phyloP scores from a whole-genome alignment of 2,797 vertebrate genomes.

The Scleropages formosus region DNA sequence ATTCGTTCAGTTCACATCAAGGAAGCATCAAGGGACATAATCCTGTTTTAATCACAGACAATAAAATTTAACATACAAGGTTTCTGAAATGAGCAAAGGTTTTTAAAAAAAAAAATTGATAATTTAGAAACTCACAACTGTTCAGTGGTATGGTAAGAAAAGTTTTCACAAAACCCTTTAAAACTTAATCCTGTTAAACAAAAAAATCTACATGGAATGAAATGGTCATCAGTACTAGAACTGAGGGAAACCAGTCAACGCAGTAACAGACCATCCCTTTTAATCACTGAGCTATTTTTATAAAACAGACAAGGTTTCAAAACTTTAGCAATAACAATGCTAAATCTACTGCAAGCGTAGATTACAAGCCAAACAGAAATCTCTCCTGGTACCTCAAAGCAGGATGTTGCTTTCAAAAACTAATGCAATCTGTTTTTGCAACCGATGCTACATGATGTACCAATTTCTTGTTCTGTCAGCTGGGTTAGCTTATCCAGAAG shows the following conservation, averaged over 20 bases:
- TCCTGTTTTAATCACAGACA: background rate
- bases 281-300: background rate
- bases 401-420: slow-evolving; percentile 17
- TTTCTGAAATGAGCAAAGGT: background rate
- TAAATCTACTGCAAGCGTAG: background rate
- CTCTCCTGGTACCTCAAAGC: background rate
- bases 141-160: background rate
- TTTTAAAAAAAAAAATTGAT: background rate
- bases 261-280: too few relatives aligned
- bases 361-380: background rate
- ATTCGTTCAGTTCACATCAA: too few relatives aligned
- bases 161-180: background rate
- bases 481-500: too few relatives aligned
- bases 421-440: slow-evolving; percentile 22
- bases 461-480: background rate
- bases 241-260: too few relatives aligned
- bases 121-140: too few relatives aligned
- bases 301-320: background rate
- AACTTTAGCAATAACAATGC: background rate
- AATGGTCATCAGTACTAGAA: background rate
- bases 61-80: background rate
- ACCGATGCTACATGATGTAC: slow-evolving; percentile 27
- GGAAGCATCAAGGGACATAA: background rate
- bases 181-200: background rate
- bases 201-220: background rate